These are phyloP conservation scores for Clitarchus hookeri DNA, from an alignment of 2,888 invertebrate species.

Conservation along the genomic window DNA sequence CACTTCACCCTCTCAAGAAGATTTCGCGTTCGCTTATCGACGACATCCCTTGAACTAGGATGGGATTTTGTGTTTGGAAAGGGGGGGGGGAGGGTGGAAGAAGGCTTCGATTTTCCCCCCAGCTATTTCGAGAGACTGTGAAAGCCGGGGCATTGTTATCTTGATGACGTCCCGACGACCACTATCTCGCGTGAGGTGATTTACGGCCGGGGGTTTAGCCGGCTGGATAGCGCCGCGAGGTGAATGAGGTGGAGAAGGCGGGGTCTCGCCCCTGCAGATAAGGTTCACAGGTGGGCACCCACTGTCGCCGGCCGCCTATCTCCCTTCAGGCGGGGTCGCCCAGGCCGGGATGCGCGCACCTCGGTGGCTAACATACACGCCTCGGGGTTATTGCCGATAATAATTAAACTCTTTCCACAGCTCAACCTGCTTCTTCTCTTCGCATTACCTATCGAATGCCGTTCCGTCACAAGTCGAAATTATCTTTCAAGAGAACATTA, in stretches of 20 bases:
- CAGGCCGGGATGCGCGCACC: too few species aligned
- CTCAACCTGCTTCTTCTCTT: too few species aligned
- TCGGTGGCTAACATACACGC: too few species aligned
- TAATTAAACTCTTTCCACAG: too few species aligned
- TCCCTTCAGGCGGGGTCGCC: too few species aligned
- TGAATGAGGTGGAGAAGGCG: background rate
- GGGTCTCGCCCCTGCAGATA: background rate
- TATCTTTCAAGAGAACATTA: too few species aligned
- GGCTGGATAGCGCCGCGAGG: background rate
- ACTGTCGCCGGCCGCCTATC: too few species aligned
- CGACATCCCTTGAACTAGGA: background rate
- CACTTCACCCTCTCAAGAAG: background rate
- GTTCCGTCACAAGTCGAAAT: too few species aligned
- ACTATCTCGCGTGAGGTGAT: background rate
- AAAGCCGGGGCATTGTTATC: background rate
- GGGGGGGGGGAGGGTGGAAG: background rate
- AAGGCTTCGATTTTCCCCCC: constrained; percentile 9
- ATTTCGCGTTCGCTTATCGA: background rate
- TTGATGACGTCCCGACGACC: background rate
- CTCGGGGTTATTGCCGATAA: too few species aligned
- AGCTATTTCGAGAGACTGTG: background rate
- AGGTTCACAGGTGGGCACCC: background rate
- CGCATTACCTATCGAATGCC: too few species aligned
- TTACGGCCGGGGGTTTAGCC: background rate
- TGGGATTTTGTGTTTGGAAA: background rate